These are phyloP conservation scores for Austrolebias charrua DNA, from an alignment of 2,797 vertebrate species.

Conservation along the genomic window DNA sequence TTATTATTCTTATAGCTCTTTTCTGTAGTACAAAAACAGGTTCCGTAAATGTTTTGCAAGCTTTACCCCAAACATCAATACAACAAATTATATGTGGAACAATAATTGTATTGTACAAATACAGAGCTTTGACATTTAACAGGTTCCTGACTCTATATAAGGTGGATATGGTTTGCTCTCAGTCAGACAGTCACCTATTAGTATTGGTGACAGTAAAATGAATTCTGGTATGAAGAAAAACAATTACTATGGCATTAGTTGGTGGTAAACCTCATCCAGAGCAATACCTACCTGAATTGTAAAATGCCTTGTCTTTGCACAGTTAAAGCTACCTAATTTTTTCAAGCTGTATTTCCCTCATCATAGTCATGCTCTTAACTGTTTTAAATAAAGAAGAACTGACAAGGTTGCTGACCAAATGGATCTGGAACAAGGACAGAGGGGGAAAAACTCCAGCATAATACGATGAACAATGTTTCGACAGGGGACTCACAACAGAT, in stretches of 20 bases:
- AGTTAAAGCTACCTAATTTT: conserved; percentile 21
- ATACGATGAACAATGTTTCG: conserved; percentile 39
- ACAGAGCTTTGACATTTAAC: no score
- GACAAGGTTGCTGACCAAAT: conserved; percentile 36
- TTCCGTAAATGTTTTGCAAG: no score
- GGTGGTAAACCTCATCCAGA: conserved; percentile 2
- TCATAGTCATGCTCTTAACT: conserved; percentile 7
- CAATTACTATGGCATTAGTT: not conserved
- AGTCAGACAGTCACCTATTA: conserved; percentile 8
- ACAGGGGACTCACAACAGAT: conserved; percentile 51
- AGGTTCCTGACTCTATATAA: no score
- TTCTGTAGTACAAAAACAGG: no score
- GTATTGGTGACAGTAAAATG: conserved; percentile 29
- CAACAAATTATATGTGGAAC: no score
- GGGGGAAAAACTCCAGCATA: conserved; percentile 11
- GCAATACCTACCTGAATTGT: conserved; percentile 28
- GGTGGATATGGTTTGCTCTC: conserved; percentile 33
- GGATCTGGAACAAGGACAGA: conserved; percentile 18
- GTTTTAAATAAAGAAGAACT: conserved; percentile 27
- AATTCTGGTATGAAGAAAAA: conserved; percentile 23
- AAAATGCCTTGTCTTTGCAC: conserved; percentile 11
- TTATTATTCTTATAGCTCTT: no score
- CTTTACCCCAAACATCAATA: no score
- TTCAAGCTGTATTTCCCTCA: conserved; percentile 24
- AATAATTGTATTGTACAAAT: no score